These are phyloP conservation scores for Drosophila nannoptera DNA, from an alignment of 1,140 invertebrate genomes.

Conservation along the genomic window DNA sequence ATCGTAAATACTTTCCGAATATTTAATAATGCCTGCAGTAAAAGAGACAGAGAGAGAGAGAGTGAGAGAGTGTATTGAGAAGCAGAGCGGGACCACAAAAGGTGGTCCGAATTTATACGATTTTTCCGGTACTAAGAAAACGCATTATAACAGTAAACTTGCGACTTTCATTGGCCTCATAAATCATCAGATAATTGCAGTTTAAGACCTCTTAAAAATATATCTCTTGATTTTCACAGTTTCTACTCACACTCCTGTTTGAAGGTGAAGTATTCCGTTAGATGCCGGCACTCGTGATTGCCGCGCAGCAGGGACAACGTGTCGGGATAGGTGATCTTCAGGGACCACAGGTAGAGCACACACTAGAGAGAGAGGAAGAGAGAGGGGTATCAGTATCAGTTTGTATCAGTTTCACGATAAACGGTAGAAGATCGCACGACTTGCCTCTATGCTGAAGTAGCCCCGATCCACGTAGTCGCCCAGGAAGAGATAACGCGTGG, in stretches of 20 bases:
- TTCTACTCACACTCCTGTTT: conserved; percentile 98
- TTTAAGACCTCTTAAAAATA: background rate
- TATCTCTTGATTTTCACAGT: background rate
- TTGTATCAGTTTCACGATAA: too few relatives aligned
- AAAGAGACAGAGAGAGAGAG: too few relatives aligned
- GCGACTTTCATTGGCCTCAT: background rate
- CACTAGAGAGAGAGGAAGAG: conserved; percentile 83
- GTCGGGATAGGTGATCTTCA: conserved; percentile 98
- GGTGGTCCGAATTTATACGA: conserved; percentile 39
- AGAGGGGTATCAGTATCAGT: background rate
- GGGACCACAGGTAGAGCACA: conserved; percentile 99
- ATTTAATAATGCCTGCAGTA: conserved; percentile 97
- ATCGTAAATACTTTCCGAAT: conserved; percentile 99
- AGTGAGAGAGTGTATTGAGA: too few relatives aligned
- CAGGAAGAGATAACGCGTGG: conserved; percentile 99
- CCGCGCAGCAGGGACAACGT: conserved; percentile 98
- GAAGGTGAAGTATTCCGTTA: conserved; percentile 99
- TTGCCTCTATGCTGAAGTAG: conserved; percentile 99
- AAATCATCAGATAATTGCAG: background rate
- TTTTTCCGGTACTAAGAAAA: conserved; percentile 23
- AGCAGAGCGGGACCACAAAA: too few relatives aligned
- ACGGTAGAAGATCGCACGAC: background rate
- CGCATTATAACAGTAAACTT: background rate
- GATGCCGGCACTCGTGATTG: conserved; percentile 99
- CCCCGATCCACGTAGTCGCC: conserved; percentile 99